A percentile compares a stretch with the other conserved stretches of the same genome.
These are phyloP conservation scores for Hippoglossus hippoglossus DNA, from an alignment of 2,797 vertebrate species.

Conservation along the genomic window DNA sequence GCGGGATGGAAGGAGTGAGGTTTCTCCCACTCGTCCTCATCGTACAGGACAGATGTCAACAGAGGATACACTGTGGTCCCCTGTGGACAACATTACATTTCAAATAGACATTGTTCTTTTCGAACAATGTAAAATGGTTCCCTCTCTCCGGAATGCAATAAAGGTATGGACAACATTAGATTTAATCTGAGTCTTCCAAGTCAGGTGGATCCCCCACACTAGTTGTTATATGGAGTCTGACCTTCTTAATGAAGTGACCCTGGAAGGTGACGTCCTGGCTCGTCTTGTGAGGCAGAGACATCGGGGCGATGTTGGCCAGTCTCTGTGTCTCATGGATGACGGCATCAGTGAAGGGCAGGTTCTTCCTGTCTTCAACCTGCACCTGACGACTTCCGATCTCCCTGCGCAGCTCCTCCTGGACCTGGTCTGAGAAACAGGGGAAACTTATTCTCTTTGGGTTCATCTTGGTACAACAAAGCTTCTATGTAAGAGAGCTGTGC, in stretches of 20 bases:
- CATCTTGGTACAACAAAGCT: not conserved
- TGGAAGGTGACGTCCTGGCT: conserved; percentile 66
- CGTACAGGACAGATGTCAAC: conserved; percentile 67
- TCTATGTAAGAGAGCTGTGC: not conserved
- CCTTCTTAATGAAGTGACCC: conserved; percentile 76
- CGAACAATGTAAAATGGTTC: no score
- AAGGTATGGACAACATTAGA: no score
- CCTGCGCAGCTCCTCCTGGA: conserved; percentile 62
- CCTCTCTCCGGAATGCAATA: no score
- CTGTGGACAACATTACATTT: conserved; percentile 37
- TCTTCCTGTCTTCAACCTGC: conserved; percentile 49
- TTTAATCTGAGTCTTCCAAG: no score
- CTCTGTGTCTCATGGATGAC: conserved; percentile 75
- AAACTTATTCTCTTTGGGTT: not conserved
- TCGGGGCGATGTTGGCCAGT: conserved; percentile 42
- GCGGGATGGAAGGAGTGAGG: conserved; percentile 70
- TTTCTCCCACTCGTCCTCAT: conserved; percentile 73
- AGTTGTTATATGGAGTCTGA: not conserved
- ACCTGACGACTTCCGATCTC: conserved; percentile 53
- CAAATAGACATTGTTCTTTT: no score
- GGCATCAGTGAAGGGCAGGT: conserved; percentile 63
- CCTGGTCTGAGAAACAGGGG: conserved; percentile 41
- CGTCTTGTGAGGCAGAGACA: conserved; percentile 41
- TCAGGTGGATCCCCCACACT: no score
- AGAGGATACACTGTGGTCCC: conserved; percentile 72